Base-by-base conservation (phyloP, 2,888 invertebrate genomes). In the Pocota personata region DNA sequence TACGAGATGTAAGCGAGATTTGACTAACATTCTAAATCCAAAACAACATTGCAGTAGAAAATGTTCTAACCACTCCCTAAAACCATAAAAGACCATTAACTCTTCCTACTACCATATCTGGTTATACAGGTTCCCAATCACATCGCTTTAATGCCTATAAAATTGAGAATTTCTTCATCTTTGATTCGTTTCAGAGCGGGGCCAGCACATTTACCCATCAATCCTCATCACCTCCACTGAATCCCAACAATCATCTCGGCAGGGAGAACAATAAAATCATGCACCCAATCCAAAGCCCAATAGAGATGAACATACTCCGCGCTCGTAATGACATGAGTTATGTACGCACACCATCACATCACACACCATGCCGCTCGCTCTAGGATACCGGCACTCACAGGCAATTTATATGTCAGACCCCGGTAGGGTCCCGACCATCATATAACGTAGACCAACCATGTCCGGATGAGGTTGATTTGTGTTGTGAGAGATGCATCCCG, bases 141-240 rank as follows among this genome's bases (percentile, higher is more conserved):
- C 32, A 37, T 64, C 64, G 52, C 46, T 69, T 62, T 69, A 79
- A 71, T 58, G 58, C 57, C 57, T 52, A 75, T 84, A 80, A 84
- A 75, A 75, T 19, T n/a, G 21, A 12, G 46, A 83, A 83, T 84
- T 84, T 84, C 84, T 84, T 84, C 84, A 80, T 80, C 50, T 79
- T 78, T 77, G 40, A 55, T 55, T 73, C 60, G 69, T 50, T 50
- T 50, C 12, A 62, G 16, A 40, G 12, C 35, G 43, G 3, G 24
- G 27, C 43, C 30, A 46, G 30, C 16, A 8, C n/a, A 58, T 35
- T 58, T 58, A 37, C 58, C 67, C 84, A 84, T 84, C 84, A 84
- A 71, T 84, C 75, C 75, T 71, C 84, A 84, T 84, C 75, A 75
- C 50, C 55, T 24, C 30, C n/a, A 27, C 2, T 5, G n/a, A 24